phyloP scores from a whole-genome alignment of 2,797 vertebrate species.

The Melanotaenia trifasciata region DNA sequence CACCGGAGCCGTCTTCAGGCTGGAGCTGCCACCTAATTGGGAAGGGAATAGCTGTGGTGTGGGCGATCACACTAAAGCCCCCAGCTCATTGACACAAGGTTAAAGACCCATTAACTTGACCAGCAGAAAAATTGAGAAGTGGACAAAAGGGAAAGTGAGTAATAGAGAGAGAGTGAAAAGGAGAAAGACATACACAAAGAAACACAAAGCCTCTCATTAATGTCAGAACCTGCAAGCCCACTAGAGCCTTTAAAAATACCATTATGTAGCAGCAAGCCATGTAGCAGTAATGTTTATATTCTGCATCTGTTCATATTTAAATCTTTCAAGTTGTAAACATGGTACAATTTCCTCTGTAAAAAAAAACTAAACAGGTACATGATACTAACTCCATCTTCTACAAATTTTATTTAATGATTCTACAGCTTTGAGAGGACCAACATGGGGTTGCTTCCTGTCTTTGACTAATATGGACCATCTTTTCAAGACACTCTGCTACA shows the following conservation, averaged over 20 bases:
- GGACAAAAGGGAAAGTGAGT: constrained; percentile 46
- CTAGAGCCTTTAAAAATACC: constrained; percentile 21
- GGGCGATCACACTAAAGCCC: constrained; percentile 64
- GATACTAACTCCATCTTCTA: not conserved
- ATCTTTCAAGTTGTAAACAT: constrained; percentile 4
- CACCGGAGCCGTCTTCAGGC: constrained; percentile 42
- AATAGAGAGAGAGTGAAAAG: constrained; percentile 10
- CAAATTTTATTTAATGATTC: not conserved
- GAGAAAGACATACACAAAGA: not conserved
- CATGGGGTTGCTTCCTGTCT: not conserved
- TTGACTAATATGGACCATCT: not conserved
- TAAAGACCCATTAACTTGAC: constrained; percentile 82
- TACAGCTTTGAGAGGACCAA: not conserved
- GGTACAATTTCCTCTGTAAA: not conserved
- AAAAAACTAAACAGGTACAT: not conserved
- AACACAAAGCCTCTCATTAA: constrained; percentile 24
- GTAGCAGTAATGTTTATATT: not conserved
- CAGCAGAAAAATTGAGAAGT: constrained; percentile 56
- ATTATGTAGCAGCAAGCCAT: not conserved
- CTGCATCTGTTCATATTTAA: not conserved
- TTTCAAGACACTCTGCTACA: not conserved
- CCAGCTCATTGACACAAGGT: constrained; percentile 76
- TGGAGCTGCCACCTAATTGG: constrained; percentile 67
- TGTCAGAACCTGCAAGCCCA: constrained; percentile 14
- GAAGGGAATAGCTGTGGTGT: constrained; percentile 69